phyloP scores from a whole-genome alignment of 2,113 vertebrate genomes.

The Heterochromis multidens region DNA sequence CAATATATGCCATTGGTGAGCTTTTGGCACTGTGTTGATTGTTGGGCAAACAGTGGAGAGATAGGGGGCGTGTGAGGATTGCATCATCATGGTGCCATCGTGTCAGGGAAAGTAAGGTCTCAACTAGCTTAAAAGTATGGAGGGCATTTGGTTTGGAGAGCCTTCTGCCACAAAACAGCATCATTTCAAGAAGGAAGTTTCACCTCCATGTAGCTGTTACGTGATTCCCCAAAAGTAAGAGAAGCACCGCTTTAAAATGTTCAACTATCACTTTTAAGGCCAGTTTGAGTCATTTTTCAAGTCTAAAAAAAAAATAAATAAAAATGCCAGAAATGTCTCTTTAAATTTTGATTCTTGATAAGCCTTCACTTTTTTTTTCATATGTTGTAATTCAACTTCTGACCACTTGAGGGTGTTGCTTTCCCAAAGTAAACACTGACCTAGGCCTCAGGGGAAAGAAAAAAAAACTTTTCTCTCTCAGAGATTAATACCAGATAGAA shows the following conservation, averaged over 20 bases:
- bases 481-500: neutral
- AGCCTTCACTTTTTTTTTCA: neutral
- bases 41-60: conserved; percentile 79
- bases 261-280: neutral
- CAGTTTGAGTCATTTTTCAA: neutral
- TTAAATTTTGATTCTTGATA: neutral
- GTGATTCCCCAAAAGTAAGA: too few species aligned
- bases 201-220: neutral
- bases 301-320: neutral
- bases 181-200: neutral
- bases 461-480: neutral
- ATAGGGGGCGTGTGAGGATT: conserved; percentile 56
- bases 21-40: conserved; percentile 82
- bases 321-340: neutral
- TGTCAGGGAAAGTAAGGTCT: conserved; percentile 84
- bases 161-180: neutral
- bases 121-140: conserved; percentile 74
- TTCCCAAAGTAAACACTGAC: neutral
- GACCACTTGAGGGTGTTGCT: conserved; percentile 44
- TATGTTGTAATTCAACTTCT: neutral
- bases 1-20: conserved; percentile 79
- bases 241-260: neutral
- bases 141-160: neutral
- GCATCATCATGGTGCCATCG: conserved; percentile 70
- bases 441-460: neutral